Evolutionary conservation across 1,140 invertebrate species (phyloP).

Genomic region (Drosophila bocqueti): DNA sequence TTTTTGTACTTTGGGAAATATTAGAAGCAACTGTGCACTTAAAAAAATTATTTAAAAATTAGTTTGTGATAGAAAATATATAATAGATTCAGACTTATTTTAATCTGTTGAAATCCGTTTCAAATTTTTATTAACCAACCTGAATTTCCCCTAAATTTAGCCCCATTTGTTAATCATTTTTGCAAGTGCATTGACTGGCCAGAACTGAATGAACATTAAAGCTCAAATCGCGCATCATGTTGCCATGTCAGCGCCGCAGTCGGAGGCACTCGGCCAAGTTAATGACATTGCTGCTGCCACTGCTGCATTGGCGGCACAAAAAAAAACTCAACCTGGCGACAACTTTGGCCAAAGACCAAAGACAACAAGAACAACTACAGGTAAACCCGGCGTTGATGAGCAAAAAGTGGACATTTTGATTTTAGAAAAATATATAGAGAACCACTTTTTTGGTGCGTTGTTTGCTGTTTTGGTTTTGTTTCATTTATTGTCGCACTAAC

Average conservation of each 20-base stretch:
- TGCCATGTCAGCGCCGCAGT: conserved; percentile 69
- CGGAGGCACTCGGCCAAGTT: conserved; percentile 69
- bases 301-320: conserved; percentile 18
- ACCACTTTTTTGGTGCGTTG: conserved; percentile 69
- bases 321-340: conserved; percentile 68
- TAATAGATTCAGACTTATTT: neutral
- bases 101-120: accelerated
- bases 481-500: conserved; percentile 26
- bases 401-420: conserved; percentile 82
- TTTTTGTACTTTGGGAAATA: conserved; percentile 74
- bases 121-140: neutral
- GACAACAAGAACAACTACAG: conserved; percentile 38
- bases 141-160: neutral
- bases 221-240: conserved; percentile 82
- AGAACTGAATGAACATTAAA: conserved; percentile 76
- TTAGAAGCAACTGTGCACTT: conserved; percentile 49
- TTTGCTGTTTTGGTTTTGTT: conserved; percentile 43
- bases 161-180: neutral
- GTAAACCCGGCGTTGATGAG: conserved; percentile 68
- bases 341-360: conserved; percentile 71
- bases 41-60: conserved; percentile 1
- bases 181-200: conserved; percentile 25
- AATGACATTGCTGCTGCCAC: conserved; percentile 76
- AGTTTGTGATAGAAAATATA: neutral
- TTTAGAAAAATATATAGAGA: conserved; percentile 84